These are phyloP conservation scores for Cacoxenus indagator DNA, from an alignment of 2,888 invertebrate genomes.

Conservation along the genomic window DNA sequence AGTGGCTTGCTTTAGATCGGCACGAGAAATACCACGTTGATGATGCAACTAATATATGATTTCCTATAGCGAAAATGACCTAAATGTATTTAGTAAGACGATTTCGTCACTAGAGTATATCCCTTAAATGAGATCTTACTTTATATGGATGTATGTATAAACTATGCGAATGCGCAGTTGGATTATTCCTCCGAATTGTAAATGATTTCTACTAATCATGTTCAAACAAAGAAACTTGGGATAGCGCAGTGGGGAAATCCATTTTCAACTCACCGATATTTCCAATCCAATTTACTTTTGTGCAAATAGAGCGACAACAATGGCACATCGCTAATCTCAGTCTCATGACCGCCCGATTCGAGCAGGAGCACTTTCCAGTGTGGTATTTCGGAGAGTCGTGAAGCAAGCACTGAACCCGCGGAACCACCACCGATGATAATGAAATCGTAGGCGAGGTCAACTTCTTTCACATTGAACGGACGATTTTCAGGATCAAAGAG, in stretches of 20 bases:
- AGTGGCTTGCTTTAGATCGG: no score
- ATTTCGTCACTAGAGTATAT: no score
- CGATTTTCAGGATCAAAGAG: conserved; percentile 87
- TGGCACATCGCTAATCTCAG: conserved; percentile 88
- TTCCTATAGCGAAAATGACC: no score
- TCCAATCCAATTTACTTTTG: conserved; percentile 92
- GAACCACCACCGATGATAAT: conserved; percentile 87
- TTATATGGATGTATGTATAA: no score
- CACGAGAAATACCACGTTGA: no score
- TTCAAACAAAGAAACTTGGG: no score
- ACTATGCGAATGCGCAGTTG: no score
- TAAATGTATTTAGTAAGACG: no score
- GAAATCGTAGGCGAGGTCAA: conserved; percentile 84
- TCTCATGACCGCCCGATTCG: conserved; percentile 91
- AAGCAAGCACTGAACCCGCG: conserved; percentile 87
- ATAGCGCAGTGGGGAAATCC: not conserved
- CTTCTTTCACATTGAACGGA: conserved; percentile 78
- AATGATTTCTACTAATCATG: no score
- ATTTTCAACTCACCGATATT: conserved; percentile 84
- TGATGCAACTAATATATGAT: no score
- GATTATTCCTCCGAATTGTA: no score
- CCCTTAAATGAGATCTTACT: no score
- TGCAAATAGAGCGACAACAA: conserved; percentile 89
- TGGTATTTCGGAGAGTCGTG: conserved; percentile 82
- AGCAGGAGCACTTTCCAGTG: conserved; percentile 84